phyloP scores from a whole-genome alignment of 2,797 vertebrate genomes.

The Hemitrygon akajei region DNA sequence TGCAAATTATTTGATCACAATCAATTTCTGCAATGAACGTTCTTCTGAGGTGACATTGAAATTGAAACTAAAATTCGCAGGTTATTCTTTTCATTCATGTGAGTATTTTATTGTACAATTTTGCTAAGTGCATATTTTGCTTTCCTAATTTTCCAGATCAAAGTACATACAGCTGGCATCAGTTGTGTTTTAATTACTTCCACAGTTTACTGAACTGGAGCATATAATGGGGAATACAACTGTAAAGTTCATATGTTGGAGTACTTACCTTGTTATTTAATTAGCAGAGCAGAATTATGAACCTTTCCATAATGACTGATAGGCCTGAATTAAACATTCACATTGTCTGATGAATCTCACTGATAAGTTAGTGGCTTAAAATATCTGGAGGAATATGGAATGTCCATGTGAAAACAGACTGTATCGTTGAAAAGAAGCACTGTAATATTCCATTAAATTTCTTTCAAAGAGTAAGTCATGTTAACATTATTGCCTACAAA shows the following conservation, averaged over 20 bases:
- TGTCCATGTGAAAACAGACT: neutral
- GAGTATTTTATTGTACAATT: neutral
- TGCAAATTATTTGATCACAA: neutral
- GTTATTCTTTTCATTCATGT: neutral
- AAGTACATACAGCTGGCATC: neutral
- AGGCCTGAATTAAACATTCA: neutral
- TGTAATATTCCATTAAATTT: neutral
- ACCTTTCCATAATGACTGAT: neutral
- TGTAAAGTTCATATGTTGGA: neutral
- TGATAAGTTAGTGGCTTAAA: neutral
- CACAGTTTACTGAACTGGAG: neutral
- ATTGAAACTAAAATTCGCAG: neutral
- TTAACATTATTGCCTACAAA: neutral
- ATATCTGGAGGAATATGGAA: neutral
- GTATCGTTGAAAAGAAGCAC: neutral
- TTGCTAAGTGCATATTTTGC: neutral
- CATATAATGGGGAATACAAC: neutral
- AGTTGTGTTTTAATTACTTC: neutral
- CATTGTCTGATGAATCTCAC: neutral
- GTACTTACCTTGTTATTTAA: neutral
- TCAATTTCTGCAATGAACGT: neutral
- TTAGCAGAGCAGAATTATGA: neutral
- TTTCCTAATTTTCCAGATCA: neutral
- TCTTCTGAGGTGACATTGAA: neutral
- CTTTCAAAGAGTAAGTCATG: neutral